Evolutionary conservation across 2,113 vertebrate species (phyloP).

Genomic region (Potamarius usumacintae): DNA sequence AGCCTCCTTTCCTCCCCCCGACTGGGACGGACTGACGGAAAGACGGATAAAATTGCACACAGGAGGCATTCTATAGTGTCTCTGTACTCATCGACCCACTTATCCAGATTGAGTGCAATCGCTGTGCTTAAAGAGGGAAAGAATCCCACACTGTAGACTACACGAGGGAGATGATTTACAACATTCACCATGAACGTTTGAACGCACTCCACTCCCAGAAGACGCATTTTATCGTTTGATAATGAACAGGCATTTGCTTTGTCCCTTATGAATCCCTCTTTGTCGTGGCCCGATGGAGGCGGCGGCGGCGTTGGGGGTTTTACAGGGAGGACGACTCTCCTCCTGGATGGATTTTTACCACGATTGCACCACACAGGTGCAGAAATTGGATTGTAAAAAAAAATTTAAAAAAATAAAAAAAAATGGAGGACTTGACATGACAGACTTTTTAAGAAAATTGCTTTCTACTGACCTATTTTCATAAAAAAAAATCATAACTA

Average conservation of each 20-base stretch:
- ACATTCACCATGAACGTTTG: slow-evolving; percentile 4
- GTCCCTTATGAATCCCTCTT: slow-evolving; percentile 21
- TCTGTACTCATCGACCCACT: slow-evolving; percentile 18
- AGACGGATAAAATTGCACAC: slow-evolving; percentile 39
- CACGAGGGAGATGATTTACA: slow-evolving; percentile 35
- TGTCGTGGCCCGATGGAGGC: slow-evolving; percentile 27
- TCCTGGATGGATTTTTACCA: slow-evolving; percentile 51
- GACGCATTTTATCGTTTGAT: slow-evolving; percentile 47
- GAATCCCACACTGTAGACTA: slow-evolving; percentile 6
- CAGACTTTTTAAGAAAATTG: slow-evolving; percentile 63
- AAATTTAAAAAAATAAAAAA: neutral
- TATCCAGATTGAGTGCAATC: neutral
- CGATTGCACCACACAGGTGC: slow-evolving; percentile 37
- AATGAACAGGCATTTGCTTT: slow-evolving; percentile 30
- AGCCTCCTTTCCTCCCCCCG: slow-evolving; percentile 32
- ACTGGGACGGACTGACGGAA: slow-evolving; percentile 52
- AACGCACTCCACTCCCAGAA: slow-evolving; percentile 4
- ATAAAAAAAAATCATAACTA: slow-evolving; percentile 64
- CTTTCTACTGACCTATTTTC: slow-evolving; percentile 68
- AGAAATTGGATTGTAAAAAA: slow-evolving; percentile 45
- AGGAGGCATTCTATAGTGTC: slow-evolving; percentile 28
- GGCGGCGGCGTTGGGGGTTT: slow-evolving; percentile 25
- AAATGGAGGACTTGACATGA: slow-evolving; percentile 44
- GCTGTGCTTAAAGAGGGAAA: slow-evolving; percentile 14
- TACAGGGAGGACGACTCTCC: slow-evolving; percentile 30